Evolutionary conservation across 2,113 vertebrate species (phyloP).

Genomic region (Oceanites oceanicus): DNA sequence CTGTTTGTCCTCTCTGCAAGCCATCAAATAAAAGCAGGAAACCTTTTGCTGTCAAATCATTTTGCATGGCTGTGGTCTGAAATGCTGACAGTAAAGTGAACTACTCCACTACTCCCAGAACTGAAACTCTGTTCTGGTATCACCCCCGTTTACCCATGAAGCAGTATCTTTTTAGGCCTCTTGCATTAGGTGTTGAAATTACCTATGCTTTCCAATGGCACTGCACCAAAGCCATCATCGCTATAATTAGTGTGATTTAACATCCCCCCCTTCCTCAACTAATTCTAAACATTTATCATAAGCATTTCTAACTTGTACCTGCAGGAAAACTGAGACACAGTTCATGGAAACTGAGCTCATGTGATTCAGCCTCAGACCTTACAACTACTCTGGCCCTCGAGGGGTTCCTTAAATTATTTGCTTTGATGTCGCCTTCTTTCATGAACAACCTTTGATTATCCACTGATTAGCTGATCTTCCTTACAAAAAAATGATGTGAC

Average conservation of each 20-base stretch:
- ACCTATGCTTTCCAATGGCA: not conserved
- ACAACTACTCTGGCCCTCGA: constrained; percentile 69
- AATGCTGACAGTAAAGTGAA: not conserved
- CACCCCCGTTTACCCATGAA: not conserved
- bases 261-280: not conserved
- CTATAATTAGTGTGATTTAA: constrained; percentile 53
- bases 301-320: constrained; percentile 64
- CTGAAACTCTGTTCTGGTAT: not conserved
- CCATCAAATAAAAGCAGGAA: not conserved
- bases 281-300: constrained; percentile 59
- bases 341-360: constrained; percentile 55
- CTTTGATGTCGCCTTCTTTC: constrained; percentile 74
- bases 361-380: constrained; percentile 72
- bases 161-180: not conserved
- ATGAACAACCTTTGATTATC: constrained; percentile 33
- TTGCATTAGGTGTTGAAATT: not conserved
- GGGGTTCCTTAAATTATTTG: constrained; percentile 63
- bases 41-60: not conserved
- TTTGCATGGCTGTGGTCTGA: not conserved
- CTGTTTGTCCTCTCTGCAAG: not conserved
- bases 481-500: not conserved
- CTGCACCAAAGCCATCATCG: constrained; percentile 27
- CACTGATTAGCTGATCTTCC: constrained; percentile 62
- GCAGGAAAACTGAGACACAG: constrained; percentile 70
- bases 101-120: not conserved